A percentile compares a stretch with the other conserved stretches of the same genome.
Conservation (phyloP, 2,797 vertebrate species). For the Falco naumanni region DNA sequence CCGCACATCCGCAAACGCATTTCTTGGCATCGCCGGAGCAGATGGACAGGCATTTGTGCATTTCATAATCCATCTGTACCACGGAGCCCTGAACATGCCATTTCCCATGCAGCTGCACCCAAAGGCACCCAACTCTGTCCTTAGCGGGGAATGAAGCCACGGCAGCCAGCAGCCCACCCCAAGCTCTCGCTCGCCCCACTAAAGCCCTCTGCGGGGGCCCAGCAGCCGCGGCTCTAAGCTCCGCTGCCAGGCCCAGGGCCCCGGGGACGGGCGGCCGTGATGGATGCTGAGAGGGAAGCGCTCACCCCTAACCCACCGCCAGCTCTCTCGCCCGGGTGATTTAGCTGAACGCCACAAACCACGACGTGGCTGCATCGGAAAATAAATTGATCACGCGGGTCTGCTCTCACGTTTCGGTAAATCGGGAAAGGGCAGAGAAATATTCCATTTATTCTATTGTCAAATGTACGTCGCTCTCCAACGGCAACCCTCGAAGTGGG, state of each 20-base stretch:
- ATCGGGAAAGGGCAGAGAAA: not conserved
- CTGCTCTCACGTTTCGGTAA: not conserved
- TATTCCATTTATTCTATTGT: fast-evolving
- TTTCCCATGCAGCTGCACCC: not conserved
- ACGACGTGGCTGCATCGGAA: fast-evolving
- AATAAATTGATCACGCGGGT: fast-evolving
- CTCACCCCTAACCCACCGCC: not conserved
- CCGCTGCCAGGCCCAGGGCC: not conserved
- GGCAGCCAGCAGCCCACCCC: not conserved
- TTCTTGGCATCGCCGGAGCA: not conserved
- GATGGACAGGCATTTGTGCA: not conserved
- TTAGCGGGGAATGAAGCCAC: not conserved
- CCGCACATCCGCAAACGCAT: not conserved
- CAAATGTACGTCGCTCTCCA: not conserved
- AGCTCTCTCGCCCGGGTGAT: not conserved
- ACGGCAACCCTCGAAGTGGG: fast-evolving
- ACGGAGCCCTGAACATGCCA: fast-evolving
- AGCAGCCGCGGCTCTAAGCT: fast-evolving
- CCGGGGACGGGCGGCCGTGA: fast-evolving
- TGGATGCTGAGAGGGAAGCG: not conserved
- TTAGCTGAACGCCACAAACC: not conserved
- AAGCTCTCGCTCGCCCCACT: too few relatives aligned
- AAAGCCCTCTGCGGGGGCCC: fast-evolving
- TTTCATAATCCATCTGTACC: fast-evolving
- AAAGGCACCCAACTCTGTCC: not conserved